Evolutionary conservation across 1,140 invertebrate genomes (phyloP).

Genomic region (Polypedilum vanderplanki): DNA sequence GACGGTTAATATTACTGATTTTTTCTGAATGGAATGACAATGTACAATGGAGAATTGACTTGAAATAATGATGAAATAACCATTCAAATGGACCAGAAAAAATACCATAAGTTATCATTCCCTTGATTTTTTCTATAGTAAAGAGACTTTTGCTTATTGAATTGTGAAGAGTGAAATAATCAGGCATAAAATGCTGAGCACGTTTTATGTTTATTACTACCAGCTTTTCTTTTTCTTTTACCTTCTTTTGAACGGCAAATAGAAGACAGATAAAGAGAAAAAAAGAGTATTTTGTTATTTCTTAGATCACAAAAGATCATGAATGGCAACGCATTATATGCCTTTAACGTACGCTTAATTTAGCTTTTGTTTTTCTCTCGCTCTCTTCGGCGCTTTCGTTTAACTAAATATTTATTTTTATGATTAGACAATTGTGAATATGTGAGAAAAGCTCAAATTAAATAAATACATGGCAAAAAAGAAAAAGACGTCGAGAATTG

Average conservation of each 20-base stretch:
- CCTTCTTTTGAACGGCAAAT: background rate
- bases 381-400: conserved; percentile 16
- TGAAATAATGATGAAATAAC: too few relatives aligned
- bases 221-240: background rate
- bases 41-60: too few relatives aligned
- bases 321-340: conserved; percentile 12
- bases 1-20: too few relatives aligned
- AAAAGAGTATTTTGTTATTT: too few relatives aligned
- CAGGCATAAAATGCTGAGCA: conserved; percentile 10
- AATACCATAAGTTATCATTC: too few relatives aligned
- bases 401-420: conserved; percentile 26
- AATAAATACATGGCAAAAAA: background rate
- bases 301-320: background rate
- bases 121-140: too few relatives aligned
- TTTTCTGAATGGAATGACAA: too few relatives aligned
- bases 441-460: conserved; percentile 26
- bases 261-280: too few relatives aligned
- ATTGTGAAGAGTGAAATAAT: background rate
- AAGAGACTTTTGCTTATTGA: background rate
- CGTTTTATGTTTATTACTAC: conserved; percentile 28
- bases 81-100: too few relatives aligned
- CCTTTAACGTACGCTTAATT: conserved; percentile 22
- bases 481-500: too few relatives aligned
- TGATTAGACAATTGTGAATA: conserved; percentile 24
- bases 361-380: background rate